Evolutionary conservation across 1,140 invertebrate species (phyloP).

Genomic region (Asobara japonica): DNA sequence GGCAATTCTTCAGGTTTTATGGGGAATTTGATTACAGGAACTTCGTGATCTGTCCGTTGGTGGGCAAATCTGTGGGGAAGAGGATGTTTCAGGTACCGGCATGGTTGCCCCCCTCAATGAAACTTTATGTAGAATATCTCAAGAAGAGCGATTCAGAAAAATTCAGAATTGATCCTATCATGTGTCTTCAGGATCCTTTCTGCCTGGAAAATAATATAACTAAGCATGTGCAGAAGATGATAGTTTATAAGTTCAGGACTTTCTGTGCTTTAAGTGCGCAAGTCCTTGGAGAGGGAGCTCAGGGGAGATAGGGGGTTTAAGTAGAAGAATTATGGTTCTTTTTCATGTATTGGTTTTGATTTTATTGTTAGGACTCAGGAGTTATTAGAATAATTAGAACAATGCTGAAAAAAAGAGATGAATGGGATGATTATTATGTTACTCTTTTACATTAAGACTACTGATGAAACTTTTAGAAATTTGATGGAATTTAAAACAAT

Average conservation of each 20-base stretch:
- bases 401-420: too few species aligned
- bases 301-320: too few species aligned
- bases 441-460: too few species aligned
- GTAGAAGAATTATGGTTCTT: too few species aligned
- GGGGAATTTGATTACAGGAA: conserved; percentile 62
- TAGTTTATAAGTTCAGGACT: conserved; percentile 11
- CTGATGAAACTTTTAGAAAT: too few species aligned
- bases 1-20: conserved; percentile 67
- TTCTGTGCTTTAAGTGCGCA: conserved; percentile 21
- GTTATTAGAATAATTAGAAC: too few species aligned
- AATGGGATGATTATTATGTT: too few species aligned
- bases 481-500: too few species aligned
- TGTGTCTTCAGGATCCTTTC: conserved; percentile 68
- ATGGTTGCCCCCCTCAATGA: conserved; percentile 42
- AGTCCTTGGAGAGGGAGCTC: too few species aligned
- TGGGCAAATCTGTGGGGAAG: conserved; percentile 57
- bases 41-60: conserved; percentile 62
- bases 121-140: conserved; percentile 50
- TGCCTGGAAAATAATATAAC: conserved; percentile 66
- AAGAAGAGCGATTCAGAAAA: conserved; percentile 32
- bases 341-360: too few species aligned
- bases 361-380: too few species aligned
- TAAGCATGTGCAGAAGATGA: conserved; percentile 41
- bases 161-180: conserved; percentile 52
- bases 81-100: conserved; percentile 35